A percentile compares a stretch with the other conserved stretches of the same genome.
phyloP scores from a whole-genome alignment of 2,797 vertebrate species.

The Acanthurus lineatus region DNA sequence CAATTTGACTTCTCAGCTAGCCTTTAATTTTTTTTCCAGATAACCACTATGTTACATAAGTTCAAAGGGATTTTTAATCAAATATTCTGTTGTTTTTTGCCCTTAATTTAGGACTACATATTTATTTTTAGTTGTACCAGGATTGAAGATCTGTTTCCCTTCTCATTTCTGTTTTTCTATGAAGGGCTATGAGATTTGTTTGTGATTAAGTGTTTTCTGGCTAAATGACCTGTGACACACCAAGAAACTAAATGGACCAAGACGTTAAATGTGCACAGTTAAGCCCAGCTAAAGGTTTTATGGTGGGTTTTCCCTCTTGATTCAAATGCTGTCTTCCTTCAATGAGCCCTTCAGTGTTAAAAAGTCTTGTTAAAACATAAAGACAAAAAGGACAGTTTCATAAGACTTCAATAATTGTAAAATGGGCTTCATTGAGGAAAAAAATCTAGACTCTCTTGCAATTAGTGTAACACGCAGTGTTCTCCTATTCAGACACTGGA shows the following conservation, averaged over 20 bases:
- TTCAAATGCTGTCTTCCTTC: conserved; percentile 40
- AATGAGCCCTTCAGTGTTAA: conserved; percentile 40
- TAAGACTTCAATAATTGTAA: conserved; percentile 14
- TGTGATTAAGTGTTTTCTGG: background rate
- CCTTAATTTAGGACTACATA: background rate
- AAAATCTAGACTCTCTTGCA: conserved; percentile 37
- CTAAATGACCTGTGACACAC: background rate
- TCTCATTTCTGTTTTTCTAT: background rate
- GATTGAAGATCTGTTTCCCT: background rate
- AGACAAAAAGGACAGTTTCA: background rate
- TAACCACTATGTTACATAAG: background rate
- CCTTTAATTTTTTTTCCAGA: background rate
- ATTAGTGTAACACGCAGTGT: conserved; percentile 39
- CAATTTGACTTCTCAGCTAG: background rate
- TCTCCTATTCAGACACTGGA: conserved; percentile 65
- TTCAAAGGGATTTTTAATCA: background rate
- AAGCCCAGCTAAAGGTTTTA: conserved; percentile 4
- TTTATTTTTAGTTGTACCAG: background rate
- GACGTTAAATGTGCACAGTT: background rate
- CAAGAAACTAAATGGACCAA: background rate
- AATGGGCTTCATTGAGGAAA: conserved; percentile 58
- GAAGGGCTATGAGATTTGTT: background rate
- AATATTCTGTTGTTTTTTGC: too few species aligned
- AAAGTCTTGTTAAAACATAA: conserved; percentile 1
- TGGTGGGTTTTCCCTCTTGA: conserved; percentile 54